Evolutionary conservation across 2,888 invertebrate genomes (phyloP).

Genomic region (Augochlorella aurata): DNA sequence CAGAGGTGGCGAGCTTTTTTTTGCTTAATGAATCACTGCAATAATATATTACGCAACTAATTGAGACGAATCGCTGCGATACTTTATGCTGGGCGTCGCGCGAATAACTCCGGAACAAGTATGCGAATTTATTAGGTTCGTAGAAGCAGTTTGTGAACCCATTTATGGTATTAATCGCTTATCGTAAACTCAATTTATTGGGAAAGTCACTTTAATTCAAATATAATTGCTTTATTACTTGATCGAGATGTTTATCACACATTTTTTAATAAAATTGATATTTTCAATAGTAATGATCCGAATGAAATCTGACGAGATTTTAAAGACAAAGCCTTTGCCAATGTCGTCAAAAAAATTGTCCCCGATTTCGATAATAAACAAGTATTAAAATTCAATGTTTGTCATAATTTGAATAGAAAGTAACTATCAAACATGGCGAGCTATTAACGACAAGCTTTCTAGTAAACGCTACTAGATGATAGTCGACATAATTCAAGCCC

Average conservation of each 20-base stretch:
- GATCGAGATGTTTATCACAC: neutral
- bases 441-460: conserved; percentile 6
- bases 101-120: neutral
- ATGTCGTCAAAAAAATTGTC: neutral
- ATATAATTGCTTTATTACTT: neutral
- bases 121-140: neutral
- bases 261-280: neutral
- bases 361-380: neutral
- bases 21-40: neutral
- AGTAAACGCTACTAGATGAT: neutral
- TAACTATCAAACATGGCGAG: neutral
- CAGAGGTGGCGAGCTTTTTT: neutral
- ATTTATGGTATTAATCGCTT: no score
- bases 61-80: neutral
- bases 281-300: neutral
- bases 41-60: neutral
- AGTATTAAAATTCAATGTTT: neutral
- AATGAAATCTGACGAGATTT: neutral
- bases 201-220: neutral
- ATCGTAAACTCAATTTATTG: neutral
- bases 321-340: neutral
- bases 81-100: neutral
- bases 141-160: no score
- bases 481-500: neutral
- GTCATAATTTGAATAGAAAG: conserved; percentile 8